Conservation (phyloP, 2,113 vertebrate genomes). For the Archilochus colubris region DNA sequence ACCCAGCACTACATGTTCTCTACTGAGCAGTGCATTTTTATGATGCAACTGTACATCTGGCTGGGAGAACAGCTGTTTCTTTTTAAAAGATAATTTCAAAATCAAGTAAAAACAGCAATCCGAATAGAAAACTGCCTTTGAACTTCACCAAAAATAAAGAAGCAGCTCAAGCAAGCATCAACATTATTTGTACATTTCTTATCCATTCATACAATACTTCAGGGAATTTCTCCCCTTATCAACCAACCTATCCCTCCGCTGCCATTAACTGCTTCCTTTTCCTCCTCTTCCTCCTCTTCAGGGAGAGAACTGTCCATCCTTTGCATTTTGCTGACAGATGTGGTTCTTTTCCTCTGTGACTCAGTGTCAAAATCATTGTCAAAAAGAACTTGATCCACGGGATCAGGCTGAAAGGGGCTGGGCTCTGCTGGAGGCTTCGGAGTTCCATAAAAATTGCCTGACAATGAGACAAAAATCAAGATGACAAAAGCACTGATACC, state of each 20-base stretch:
- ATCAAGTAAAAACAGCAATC: not conserved
- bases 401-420: conserved; percentile 93
- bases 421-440: conserved; percentile 96
- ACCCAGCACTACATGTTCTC: conserved; percentile 42
- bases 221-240: not conserved
- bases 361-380: conserved; percentile 95
- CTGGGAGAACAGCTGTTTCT: conserved; percentile 50
- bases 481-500: not conserved
- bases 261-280: conserved; percentile 88
- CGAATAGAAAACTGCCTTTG: not conserved
- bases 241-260: conserved; percentile 85
- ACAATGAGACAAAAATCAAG: not conserved
- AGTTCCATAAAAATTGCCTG: conserved; percentile 98
- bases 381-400: conserved; percentile 96
- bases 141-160: not conserved
- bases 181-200: not conserved
- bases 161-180: not conserved
- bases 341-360: conserved; percentile 93
- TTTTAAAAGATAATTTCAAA: conserved; percentile 50
- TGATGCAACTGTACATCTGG: conserved; percentile 67
- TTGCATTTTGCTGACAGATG: conserved; percentile 98
- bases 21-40: not conserved
- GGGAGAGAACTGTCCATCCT: conserved; percentile 92
- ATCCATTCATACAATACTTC: not conserved
- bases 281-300: conserved; percentile 97